Percentiles rank a stretch among this genome's conserved stretches.
Evolutionary conservation across 2,888 invertebrate genomes (phyloP).

Genomic region (Punctoribates punctum): DNA sequence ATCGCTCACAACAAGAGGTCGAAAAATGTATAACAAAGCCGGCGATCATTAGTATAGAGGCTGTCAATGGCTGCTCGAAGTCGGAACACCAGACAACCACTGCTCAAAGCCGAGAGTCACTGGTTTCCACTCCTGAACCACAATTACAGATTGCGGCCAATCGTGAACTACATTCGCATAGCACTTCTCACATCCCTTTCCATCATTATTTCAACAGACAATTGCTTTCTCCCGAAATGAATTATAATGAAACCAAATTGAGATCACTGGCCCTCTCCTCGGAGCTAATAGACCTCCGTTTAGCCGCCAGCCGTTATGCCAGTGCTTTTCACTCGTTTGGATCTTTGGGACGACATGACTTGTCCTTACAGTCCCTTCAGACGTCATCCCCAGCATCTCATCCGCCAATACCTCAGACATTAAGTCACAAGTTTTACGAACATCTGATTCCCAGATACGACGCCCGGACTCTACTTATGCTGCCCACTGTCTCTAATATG

Average conservation of each 20-base stretch:
- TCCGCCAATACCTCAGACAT: neutral
- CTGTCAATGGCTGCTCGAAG: neutral
- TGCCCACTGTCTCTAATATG: neutral
- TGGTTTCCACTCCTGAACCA: neutral
- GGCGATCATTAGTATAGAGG: neutral
- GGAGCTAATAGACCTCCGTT: slow-evolving; percentile 19
- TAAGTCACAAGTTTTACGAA: slow-evolving; percentile 8
- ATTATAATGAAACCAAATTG: slow-evolving; percentile 3
- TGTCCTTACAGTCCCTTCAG: neutral
- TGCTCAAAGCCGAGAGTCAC: neutral
- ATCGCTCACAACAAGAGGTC: neutral
- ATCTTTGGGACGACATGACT: slow-evolving; percentile 3
- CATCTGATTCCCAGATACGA: slow-evolving; percentile 17
- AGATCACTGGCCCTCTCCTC: slow-evolving; percentile 20
- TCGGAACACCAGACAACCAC: neutral
- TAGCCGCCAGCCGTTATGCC: neutral
- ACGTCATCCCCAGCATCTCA: neutral
- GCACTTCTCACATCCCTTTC: neutral
- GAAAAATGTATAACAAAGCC: neutral
- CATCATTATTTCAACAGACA: slow-evolving; percentile 2
- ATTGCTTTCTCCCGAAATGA: neutral
- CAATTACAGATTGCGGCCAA: neutral
- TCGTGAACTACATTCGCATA: neutral
- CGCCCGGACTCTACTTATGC: neutral
- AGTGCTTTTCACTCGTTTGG: slow-evolving; percentile 1